Evolutionary conservation across 2,888 invertebrate species (phyloP).

Genomic region (Platycheirus rosarum): DNA sequence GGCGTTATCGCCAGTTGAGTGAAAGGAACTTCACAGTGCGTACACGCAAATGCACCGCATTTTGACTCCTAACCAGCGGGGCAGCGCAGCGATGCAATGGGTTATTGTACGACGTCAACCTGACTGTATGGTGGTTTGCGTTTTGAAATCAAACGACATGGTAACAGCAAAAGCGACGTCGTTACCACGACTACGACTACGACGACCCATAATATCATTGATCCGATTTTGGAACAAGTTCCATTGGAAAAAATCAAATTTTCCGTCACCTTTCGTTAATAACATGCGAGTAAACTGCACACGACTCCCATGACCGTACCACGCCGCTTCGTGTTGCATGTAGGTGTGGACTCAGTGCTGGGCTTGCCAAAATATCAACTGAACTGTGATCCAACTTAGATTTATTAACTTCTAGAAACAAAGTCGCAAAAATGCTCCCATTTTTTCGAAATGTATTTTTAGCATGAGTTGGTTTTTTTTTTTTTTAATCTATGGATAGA

Average conservation of each 20-base stretch:
- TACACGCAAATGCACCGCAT: conserved; percentile 50
- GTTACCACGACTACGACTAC: too few species aligned
- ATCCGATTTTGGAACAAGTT: conserved; percentile 62
- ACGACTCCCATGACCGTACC: conserved; percentile 58
- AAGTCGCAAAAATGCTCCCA: conserved; percentile 37
- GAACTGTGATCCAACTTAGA: conserved; percentile 44
- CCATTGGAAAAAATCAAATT: conserved; percentile 53
- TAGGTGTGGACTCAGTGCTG: conserved; percentile 61
- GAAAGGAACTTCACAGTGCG: conserved; percentile 67
- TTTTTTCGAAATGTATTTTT: conserved; percentile 22
- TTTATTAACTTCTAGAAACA: conserved; percentile 57
- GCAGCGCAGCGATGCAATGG: not conserved
- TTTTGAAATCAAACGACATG: conserved; percentile 22
- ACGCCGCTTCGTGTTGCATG: conserved; percentile 19
- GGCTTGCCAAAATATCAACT: conserved; percentile 67
- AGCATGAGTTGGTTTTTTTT: conserved; percentile 36
- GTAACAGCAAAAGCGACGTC: conserved; percentile 43
- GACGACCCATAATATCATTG: conserved; percentile 63
- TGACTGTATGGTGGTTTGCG: conserved; percentile 22
- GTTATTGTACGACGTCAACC: conserved; percentile 50
- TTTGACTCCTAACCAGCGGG: conserved; percentile 6
- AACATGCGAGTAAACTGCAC: conserved; percentile 47
- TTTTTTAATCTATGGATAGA: too few species aligned
- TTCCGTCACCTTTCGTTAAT: conserved; percentile 65
- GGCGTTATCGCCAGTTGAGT: conserved; percentile 49